Evolutionary conservation across 2,797 vertebrate species (phyloP).

Genomic region (Mormyrops attenuatus): DNA sequence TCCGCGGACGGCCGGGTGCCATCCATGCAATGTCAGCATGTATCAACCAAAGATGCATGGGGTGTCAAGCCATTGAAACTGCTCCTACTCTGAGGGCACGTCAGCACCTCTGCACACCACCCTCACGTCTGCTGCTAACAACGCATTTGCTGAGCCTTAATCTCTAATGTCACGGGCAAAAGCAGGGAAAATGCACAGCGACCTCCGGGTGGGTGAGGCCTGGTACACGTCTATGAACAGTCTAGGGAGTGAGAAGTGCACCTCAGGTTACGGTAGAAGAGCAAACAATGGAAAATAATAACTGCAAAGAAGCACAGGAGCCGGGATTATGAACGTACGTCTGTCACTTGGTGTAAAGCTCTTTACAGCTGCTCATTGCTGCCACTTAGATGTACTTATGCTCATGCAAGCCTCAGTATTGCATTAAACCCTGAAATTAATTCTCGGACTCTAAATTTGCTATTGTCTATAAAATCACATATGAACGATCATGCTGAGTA

Average conservation of each 20-base stretch:
- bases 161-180: background rate
- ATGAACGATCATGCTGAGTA: background rate
- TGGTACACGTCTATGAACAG: background rate
- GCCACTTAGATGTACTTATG: background rate
- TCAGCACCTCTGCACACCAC: background rate
- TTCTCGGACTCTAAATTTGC: background rate
- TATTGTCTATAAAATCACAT: background rate
- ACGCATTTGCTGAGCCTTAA: background rate
- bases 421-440: background rate
- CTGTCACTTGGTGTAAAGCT: background rate
- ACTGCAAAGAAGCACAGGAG: background rate
- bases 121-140: background rate
- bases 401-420: background rate
- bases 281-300: background rate
- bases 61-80: background rate
- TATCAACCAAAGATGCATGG: background rate
- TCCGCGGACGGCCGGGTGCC: background rate
- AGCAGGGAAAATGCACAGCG: background rate
- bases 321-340: background rate
- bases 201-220: background rate
- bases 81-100: background rate
- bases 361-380: background rate
- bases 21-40: background rate
- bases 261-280: background rate
- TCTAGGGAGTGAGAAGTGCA: background rate